Percentiles rank a stretch among this genome's conserved stretches.
Evolutionary conservation across 1,140 invertebrate species (phyloP).

Genomic region (Holcopasites calliopsidis): DNA sequence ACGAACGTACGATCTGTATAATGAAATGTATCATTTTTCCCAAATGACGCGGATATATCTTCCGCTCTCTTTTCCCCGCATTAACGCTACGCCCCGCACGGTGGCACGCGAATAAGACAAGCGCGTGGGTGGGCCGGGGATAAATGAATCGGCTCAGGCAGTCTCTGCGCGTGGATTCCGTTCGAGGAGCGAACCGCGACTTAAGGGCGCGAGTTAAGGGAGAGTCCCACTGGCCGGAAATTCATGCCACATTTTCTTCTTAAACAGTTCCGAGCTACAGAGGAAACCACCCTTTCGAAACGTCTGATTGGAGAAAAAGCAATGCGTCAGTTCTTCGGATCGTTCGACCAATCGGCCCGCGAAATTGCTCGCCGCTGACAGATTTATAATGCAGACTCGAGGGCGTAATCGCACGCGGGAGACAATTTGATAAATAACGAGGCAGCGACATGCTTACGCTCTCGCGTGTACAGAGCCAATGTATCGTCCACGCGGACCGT

Average conservation of each 20-base stretch:
- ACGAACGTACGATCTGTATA: too few relatives aligned
- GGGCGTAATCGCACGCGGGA: conserved; percentile 40
- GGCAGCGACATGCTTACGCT: conserved; percentile 68
- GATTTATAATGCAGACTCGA: conserved; percentile 44
- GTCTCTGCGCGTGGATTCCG: conserved; percentile 43
- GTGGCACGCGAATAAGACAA: conserved; percentile 57
- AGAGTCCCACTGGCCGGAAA: not conserved
- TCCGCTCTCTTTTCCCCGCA: not conserved
- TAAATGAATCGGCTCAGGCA: conserved; percentile 60
- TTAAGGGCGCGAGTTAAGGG: conserved; percentile 43
- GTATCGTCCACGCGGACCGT: conserved; percentile 49
- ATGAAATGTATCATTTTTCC: too few relatives aligned
- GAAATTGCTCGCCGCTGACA: not conserved
- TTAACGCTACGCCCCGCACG: conserved; percentile 20
- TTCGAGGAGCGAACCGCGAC: conserved; percentile 26
- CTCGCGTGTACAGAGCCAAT: conserved; percentile 65
- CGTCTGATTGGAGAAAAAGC: not conserved
- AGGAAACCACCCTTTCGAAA: not conserved
- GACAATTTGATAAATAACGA: conserved; percentile 74
- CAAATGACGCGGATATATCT: too few relatives aligned
- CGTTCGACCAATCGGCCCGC: not conserved
- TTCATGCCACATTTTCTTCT: not conserved
- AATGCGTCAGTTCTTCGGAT: not conserved
- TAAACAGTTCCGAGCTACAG: not conserved
- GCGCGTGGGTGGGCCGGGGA: conserved; percentile 59